phyloP scores from a whole-genome alignment of 2,113 vertebrate species.

The Heterotilapia buettikoferi region DNA sequence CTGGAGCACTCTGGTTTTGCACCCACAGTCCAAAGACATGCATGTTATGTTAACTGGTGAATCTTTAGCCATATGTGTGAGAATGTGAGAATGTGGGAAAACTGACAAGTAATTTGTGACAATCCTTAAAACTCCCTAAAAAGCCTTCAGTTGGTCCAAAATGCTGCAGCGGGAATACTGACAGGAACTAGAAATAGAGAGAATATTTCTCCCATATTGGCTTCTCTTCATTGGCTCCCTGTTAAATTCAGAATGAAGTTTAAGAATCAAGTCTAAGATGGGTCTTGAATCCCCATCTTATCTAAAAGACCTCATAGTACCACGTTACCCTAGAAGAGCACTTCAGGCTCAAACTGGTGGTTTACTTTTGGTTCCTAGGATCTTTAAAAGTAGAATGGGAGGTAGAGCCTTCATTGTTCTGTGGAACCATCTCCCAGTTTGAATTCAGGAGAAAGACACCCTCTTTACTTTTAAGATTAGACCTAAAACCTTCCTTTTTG shows the following conservation, averaged over 20 bases:
- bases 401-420: background rate
- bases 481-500: background rate
- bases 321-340: background rate
- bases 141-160: background rate
- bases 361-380: background rate
- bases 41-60: background rate
- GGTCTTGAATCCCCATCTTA: background rate
- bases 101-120: background rate
- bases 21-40: background rate
- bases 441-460: rapidly evolving
- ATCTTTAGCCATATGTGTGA: background rate
- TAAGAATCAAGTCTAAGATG: background rate
- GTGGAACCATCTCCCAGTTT: background rate
- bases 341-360: background rate
- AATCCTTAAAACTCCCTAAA: background rate
- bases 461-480: background rate
- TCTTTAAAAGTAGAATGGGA: background rate
- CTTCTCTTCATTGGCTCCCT: background rate
- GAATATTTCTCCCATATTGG: background rate
- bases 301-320: background rate
- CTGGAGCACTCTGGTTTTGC: background rate
- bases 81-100: background rate
- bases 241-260: background rate
- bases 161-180: background rate
- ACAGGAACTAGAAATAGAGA: background rate